Base-by-base conservation (phyloP, 1,140 invertebrate species). In the Lordiphosa collinella region DNA sequence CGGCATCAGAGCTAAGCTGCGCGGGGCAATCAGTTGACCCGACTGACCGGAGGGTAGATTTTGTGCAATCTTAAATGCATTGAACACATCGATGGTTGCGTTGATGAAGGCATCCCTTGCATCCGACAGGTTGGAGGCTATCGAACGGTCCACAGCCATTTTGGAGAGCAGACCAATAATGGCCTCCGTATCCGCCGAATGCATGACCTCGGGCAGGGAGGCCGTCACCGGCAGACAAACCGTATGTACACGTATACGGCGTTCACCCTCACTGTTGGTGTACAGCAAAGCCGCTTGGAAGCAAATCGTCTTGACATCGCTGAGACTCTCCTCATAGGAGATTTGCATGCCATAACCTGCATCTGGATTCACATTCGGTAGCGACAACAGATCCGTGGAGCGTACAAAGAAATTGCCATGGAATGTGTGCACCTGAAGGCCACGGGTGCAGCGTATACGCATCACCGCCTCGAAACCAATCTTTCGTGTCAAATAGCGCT, bases 351-450 rank as follows among this genome's bases (percentile, higher is more conserved):
- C 98, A 90, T 98, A 99, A 12, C 97, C 98, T 25, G 97, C 94
- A 90, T 99, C 99, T 0, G 98, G 98, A 90, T 98, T 99, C 37
- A 99, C 94, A 91, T 99, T 99, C 18, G 99, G 97, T 59, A 99
- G 90, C 31, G 96, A 97, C 12, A 99, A 90, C 11, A 99, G 90
- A 91, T 99, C 98, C 3, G 98, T 99, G 0, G 98, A 99, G 12
- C 99, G 92, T 32, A 99, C 98, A 90, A 99, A 99, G 92, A 99
- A 99, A 89, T 99, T 99, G 7, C 99, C 99, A 91, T 99, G 98
- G 92, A 99, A 99, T 67, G 97, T 98, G 89, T 99, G 97, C 64
- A 99, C 97, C 29, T 95, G 92, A 37, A 99, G 90, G 11, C 98
- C 96, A 89, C 94, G 92, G 6, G 97, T 98, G 88, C 97, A 99